Percentiles rank a stretch among this genome's conserved stretches.
These are phyloP conservation scores for Cyphomyrus plagiostoma DNA, from an alignment of 2,113 vertebrate genomes.

Conservation along the genomic window DNA sequence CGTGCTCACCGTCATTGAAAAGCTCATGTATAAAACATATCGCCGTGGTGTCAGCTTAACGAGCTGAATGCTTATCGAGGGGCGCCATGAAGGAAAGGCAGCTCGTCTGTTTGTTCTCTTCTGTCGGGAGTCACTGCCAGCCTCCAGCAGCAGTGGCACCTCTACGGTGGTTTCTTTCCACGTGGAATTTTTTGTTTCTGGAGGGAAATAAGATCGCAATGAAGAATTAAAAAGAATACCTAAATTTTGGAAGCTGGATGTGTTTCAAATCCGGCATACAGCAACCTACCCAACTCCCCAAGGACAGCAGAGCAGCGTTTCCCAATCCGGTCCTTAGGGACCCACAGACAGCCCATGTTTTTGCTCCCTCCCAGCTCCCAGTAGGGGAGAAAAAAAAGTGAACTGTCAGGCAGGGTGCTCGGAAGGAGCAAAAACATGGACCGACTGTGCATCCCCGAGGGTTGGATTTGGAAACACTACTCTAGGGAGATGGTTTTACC, in stretches of 20 bases:
- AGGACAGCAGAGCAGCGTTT: not conserved
- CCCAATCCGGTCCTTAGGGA: not conserved
- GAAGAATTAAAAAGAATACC: not conserved
- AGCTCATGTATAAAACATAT: slow-evolving; percentile 12
- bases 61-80: not conserved
- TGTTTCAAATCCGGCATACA: not conserved
- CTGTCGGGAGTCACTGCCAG: not conserved
- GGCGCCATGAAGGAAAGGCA: not conserved
- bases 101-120: not conserved
- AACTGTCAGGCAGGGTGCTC: not conserved
- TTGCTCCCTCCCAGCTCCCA: not conserved
- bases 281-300: not conserved
- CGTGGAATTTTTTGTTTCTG: not conserved
- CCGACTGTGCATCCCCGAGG: not conserved
- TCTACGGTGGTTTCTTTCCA: not conserved
- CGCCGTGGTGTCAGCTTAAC: not conserved
- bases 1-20: not conserved
- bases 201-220: not conserved
- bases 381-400: not conserved
- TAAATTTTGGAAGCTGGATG: not conserved
- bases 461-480: not conserved
- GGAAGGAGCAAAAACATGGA: not conserved
- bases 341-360: not conserved
- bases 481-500: not conserved
- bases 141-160: not conserved